These are phyloP conservation scores for Microplitis demolitor DNA, from an alignment of 1,140 invertebrate species.

Conservation along the genomic window DNA sequence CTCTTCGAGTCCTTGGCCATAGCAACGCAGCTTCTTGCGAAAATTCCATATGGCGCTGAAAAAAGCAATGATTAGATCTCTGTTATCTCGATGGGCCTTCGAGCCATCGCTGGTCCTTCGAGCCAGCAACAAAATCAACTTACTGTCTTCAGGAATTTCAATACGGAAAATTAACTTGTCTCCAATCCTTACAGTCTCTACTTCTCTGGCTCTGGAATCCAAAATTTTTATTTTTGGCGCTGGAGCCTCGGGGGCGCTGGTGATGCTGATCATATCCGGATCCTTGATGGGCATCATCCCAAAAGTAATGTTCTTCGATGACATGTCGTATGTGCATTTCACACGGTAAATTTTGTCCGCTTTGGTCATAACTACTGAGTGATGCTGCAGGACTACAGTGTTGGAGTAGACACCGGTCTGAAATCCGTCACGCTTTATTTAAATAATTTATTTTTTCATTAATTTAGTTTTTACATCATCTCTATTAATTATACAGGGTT, in stretches of 20 bases:
- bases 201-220: conserved; percentile 82
- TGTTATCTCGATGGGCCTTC: background rate
- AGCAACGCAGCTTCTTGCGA: conserved; percentile 91
- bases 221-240: conserved; percentile 91
- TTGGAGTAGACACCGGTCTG: conserved; percentile 93
- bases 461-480: background rate
- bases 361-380: conserved; percentile 96
- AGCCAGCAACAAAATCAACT: conserved; percentile 52
- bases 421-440: conserved; percentile 53
- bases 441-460: conserved; percentile 20
- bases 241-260: conserved; percentile 91
- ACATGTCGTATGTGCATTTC: conserved; percentile 95
- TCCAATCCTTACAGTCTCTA: conserved; percentile 92
- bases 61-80: conserved; percentile 34
- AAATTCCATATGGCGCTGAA: conserved; percentile 93
- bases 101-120: no score
- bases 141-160: conserved; percentile 94
- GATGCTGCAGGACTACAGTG: conserved; percentile 92
- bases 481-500: no score
- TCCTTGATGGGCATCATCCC: conserved; percentile 96
- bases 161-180: conserved; percentile 94
- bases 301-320: conserved; percentile 94
- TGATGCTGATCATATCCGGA: conserved; percentile 94
- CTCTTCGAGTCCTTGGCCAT: conserved; percentile 97
- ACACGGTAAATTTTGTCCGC: conserved; percentile 97